Conservation (phyloP, 2,888 invertebrate genomes). For the Hemistola chrysoprasaria region DNA sequence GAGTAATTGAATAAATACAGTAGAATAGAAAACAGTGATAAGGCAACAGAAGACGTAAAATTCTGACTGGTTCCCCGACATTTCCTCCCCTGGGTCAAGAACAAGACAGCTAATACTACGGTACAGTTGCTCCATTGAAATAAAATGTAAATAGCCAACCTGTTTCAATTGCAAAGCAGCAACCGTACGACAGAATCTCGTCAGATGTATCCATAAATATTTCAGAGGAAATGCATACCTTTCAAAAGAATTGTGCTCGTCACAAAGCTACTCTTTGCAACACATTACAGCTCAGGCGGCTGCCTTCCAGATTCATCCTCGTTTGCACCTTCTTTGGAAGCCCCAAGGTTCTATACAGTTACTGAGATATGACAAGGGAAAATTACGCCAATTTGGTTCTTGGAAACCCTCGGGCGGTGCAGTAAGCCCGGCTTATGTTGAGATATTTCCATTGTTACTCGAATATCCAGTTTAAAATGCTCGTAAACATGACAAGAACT, state of each 20-base stretch:
- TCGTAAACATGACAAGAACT: slow-evolving; percentile 18
- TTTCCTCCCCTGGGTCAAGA: too few relatives aligned
- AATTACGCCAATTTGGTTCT: slow-evolving; percentile 19
- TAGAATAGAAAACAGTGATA: too few relatives aligned
- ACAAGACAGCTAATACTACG: slow-evolving; percentile 19
- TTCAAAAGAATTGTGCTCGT: slow-evolving; percentile 25
- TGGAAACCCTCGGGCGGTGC: slow-evolving; percentile 9
- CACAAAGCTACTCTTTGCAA: slow-evolving; percentile 24
- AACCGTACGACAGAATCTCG: slow-evolving; percentile 26
- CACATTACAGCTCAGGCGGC: slow-evolving; percentile 16
- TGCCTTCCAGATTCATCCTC: slow-evolving; percentile 14
- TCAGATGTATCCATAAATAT: slow-evolving; percentile 32
- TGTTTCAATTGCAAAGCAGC: slow-evolving; percentile 20
- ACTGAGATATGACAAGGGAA: slow-evolving; percentile 9
- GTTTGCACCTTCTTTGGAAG: slow-evolving; percentile 17
- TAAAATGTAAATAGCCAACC: slow-evolving; percentile 25
- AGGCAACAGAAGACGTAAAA: too few relatives aligned
- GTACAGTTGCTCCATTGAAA: slow-evolving; percentile 16
- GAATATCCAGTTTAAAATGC: slow-evolving; percentile 14
- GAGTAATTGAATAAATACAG: too few relatives aligned
- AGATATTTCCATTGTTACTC: slow-evolving; percentile 4
- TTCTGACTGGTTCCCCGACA: too few relatives aligned
- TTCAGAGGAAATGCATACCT: slow-evolving; percentile 26
- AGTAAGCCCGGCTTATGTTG: slow-evolving; percentile 4
- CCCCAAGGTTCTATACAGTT: slow-evolving; percentile 10